These are phyloP conservation scores for Argopecten irradians DNA, from an alignment of 1,140 invertebrate species.

Conservation along the genomic window DNA sequence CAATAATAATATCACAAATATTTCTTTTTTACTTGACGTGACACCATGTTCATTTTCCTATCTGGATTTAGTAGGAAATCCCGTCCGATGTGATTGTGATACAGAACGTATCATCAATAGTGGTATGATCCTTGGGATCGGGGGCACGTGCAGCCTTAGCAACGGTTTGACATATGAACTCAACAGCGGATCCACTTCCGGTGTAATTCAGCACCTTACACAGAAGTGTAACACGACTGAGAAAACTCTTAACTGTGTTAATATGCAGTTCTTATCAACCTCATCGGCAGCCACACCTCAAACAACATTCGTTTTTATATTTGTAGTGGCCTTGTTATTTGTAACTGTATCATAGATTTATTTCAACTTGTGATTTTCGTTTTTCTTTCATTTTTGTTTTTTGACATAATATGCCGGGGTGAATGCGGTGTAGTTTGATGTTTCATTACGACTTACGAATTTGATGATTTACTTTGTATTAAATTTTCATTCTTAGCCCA, in stretches of 20 bases:
- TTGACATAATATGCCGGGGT: too few species aligned
- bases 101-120: slow-evolving; percentile 46
- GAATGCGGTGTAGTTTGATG: too few species aligned
- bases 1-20: slow-evolving; percentile 42
- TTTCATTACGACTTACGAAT: too few species aligned
- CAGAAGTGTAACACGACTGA: background rate
- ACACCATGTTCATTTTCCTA: slow-evolving; percentile 48
- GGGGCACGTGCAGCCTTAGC: slow-evolving; percentile 23
- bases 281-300: background rate
- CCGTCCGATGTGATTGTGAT: slow-evolving; percentile 51
- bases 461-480: too few species aligned
- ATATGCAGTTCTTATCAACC: slow-evolving; percentile 11
- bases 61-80: slow-evolving; percentile 50
- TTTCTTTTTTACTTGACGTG: slow-evolving; percentile 47
- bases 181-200: background rate
- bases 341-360: background rate
- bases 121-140: slow-evolving; percentile 43
- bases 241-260: background rate
- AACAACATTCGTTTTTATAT: background rate
- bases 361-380: background rate
- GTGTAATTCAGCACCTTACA: background rate
- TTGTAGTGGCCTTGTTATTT: background rate
- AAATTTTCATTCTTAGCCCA: too few species aligned
- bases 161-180: slow-evolving; percentile 9
- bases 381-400: background rate